A percentile compares a stretch with the other conserved stretches of the same genome.
phyloP scores from a whole-genome alignment of 2,888 invertebrate species.

The Oithona nana region DNA sequence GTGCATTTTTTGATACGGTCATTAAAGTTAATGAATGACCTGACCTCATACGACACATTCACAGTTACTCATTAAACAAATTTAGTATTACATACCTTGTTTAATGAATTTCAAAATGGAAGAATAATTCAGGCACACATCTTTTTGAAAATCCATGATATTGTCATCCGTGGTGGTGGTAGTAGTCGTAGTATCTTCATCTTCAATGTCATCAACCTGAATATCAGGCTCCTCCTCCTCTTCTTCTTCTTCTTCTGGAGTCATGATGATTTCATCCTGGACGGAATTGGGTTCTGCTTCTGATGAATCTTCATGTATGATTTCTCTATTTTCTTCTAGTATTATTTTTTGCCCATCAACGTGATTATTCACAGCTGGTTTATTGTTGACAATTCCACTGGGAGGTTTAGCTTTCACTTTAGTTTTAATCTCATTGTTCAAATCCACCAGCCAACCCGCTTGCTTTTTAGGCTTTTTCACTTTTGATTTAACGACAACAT shows the following conservation, averaged over 20 bases:
- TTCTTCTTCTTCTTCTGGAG: not conserved
- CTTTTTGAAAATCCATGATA: not conserved
- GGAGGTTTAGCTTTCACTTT: not conserved
- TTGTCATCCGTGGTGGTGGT: not conserved
- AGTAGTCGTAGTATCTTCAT: not conserved
- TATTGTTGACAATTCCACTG: too few relatives aligned
- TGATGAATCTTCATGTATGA: not conserved
- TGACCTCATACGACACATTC: too few relatives aligned
- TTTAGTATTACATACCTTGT: not conserved
- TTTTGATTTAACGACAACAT: not conserved
- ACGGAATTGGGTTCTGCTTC: not conserved
- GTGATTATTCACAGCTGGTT: not conserved
- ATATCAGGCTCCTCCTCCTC: not conserved
- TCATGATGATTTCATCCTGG: not conserved
- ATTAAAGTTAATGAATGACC: too few relatives aligned
- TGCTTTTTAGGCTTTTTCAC: not conserved
- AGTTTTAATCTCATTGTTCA: not conserved
- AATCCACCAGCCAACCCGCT: not conserved
- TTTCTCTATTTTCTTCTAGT: not conserved
- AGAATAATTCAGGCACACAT: not conserved
- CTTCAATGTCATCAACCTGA: not conserved
- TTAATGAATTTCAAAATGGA: not conserved
- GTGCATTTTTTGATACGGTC: too few relatives aligned
- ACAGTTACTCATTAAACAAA: not conserved
- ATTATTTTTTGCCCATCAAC: not conserved